Evolutionary conservation across 2,113 vertebrate species (phyloP), one percentile per base, ranked within the genome.

Genomic region (Cyphomyrus plagiostoma): DNA sequence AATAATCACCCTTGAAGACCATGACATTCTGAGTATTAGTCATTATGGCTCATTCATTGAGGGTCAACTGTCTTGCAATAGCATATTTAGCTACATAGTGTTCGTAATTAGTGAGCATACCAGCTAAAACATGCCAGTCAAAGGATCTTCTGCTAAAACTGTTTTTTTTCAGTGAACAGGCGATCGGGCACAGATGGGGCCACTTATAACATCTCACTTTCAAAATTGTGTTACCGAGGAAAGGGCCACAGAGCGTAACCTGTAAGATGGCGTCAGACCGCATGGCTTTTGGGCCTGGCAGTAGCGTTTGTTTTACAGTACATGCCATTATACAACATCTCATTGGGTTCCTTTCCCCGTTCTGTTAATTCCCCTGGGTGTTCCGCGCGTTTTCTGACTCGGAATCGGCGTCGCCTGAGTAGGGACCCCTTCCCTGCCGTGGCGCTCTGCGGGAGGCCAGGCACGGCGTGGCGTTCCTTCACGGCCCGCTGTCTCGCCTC

Each of bases 401-500:
- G 70, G n/a, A 13, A 13, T 4, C 10, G 9, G 62, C n/a, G 5
- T 17, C 35, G 74, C 4, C 74, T 19, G 74, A 39, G 35, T 19
- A 15, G 74, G 15, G 17, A 42, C 30, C 35, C 26, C 15, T 35
- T 19, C 35, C 70, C 1, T 7, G 11, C 3, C 74, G 5, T 19
- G 26, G 74, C n/a, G 3, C 70, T 48, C 17, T 19, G 53, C 39
- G 4, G 83, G 21, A 3, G 1, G n/a, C 13, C 39, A 9, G 45
- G 82, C 26, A 15, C 26, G 8, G 30, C 3, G 15, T 8, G 83
- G 42, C 3, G 15, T 49, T 42, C 23, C 30, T 30, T 88, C 35
- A 83, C 49, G 26, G 50, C 3, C 87, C 35, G 88, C 88, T 90
- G 58, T 93, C 90, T 88, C 91, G 93, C 88, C 92, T 88, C 89